Base-by-base conservation (phyloP, 2,113 vertebrate species). In the Archocentrus centrarchus region DNA sequence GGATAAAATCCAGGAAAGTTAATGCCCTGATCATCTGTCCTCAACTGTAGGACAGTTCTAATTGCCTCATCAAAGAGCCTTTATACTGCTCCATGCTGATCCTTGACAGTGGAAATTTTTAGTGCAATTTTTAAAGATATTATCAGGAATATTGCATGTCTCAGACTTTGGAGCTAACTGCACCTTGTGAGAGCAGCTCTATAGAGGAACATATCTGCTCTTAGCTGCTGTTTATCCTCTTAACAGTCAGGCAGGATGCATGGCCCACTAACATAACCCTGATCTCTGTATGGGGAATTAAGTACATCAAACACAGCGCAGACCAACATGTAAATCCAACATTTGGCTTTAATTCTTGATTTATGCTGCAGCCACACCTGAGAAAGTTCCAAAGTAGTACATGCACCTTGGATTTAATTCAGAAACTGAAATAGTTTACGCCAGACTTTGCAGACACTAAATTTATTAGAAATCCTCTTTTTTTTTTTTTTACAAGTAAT, bases 161-260 rank as follows among this genome's bases (percentile, higher is more conserved):
- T 64, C 78, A 13, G 53, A 62, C 61, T 39, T 39, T n/a, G 61
- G 61, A 64, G 35, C 63, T 7, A 7, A 75, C 22, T 15, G 18
- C 53, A 55, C 18, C 7, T n/a, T 39, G 61, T n/a, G 61, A 62
- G 32, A 64, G 75, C 32, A 32, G 76, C 59, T 68, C 2, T 47
- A 75, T 41, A 2, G 13, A 77, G 30, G 27, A 66, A 58, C 73
- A 68, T 84, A 81, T 50, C 50, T 1, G 3, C 66, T 32, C 44
- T 13, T 59, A 84, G 44, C 64, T 53, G 75, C 44, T 76, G 1
- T 8, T n/a, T 7, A 85, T 87, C 79, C 82, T 82, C 85, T 90
- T 85, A 85, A 62, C 75, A 76, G 32, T 66, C 32, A 68, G 57
- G 60, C 32, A 68, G 57, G 75, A 79, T 60, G 30, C 53, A 58